Base-by-base conservation (phyloP, 2,113 vertebrate genomes). In the Mola mola region DNA sequence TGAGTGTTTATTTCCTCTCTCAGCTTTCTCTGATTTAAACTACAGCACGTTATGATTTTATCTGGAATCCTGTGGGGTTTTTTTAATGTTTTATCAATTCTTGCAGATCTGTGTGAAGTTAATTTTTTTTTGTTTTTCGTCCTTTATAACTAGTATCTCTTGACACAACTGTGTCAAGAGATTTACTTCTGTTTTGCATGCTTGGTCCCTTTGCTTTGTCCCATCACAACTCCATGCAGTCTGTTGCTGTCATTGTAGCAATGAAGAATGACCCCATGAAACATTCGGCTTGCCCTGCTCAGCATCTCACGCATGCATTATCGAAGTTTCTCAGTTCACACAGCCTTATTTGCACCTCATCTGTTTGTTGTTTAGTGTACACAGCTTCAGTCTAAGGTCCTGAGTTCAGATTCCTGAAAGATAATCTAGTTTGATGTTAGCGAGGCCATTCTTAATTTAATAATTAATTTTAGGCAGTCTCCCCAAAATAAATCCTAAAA, bases 151-250 rank as follows among this genome's bases (percentile, higher is more conserved):
- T 3, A 2, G 17, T 37, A 9, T 24, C 21, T 17, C 17, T 22
- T 15, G 4, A 40, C 16, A 40, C 16, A 36, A 24, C 34, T 38
- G 8, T 50, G 9, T 36, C 50, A 62, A 16, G 22, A 29, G 46
- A 53, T 66, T 34, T 58, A 15, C 52, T 64, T 22, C 15, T 41
- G 10, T 52, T 33, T 36, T 8, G 9, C 2, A 5, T 42, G 38
- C 38, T 47, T n/a, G 3, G 2, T 8, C 34, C 16, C 16, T 58
- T 47, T 56, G 11, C 17, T 42, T 21, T 28, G 15, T 29, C 40
- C 20, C 34, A 3, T 57, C 9, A 53, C 33, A 22, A 10, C 20
- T 25, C 19, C 1, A 19, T 13, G 16, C 24, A 19, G 17, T 65
- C 41, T 38, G 19, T 56, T 19, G 5, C 22, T 38, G 22, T 56